Evolutionary conservation across 1,140 invertebrate species (phyloP).

Genomic region (Rhopalosiphum padi): DNA sequence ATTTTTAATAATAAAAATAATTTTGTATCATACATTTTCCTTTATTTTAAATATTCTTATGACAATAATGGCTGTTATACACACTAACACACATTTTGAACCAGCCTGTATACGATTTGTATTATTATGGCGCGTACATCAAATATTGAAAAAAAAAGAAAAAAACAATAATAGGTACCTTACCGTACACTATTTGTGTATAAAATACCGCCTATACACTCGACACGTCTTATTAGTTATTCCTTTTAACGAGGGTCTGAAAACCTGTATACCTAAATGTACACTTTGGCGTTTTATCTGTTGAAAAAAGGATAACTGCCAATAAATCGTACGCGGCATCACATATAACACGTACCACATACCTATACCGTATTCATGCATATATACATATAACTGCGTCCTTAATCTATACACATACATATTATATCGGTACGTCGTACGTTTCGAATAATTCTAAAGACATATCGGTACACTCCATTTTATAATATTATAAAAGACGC

Average conservation of each 20-base stretch:
- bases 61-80: too few relatives aligned
- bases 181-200: background rate
- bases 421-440: background rate
- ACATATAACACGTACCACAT: too few relatives aligned
- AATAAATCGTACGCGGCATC: background rate
- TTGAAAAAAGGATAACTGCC: constrained; percentile 16
- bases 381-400: too few relatives aligned
- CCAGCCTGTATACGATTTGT: too few relatives aligned
- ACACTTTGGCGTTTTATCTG: background rate
- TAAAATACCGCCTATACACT: background rate
- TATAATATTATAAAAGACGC: background rate
- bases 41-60: too few relatives aligned
- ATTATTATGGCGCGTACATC: background rate
- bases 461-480: background rate
- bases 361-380: background rate
- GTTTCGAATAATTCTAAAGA: background rate
- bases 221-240: background rate
- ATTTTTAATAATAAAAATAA: too few relatives aligned
- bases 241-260: background rate
- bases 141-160: background rate
- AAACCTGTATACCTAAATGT: background rate
- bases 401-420: background rate
- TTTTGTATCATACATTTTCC: too few relatives aligned
- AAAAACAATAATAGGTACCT: background rate
- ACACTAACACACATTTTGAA: too few relatives aligned